Evolutionary conservation across 2,113 vertebrate species (phyloP).

Genomic region (Cygnus atratus): DNA sequence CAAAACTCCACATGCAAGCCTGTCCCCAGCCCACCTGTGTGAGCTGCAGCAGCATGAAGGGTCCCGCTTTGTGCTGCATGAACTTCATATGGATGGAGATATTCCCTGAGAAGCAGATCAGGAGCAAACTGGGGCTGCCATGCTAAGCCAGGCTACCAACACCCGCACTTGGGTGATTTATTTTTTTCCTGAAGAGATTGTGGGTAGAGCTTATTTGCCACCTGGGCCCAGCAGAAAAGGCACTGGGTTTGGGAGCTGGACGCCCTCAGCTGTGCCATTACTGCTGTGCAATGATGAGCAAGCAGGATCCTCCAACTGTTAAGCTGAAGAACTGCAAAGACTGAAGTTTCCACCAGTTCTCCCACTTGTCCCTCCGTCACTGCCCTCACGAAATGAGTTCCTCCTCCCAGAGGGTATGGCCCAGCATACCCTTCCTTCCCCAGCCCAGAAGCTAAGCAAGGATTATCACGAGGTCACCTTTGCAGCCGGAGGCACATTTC

Average conservation of each 20-base stretch:
- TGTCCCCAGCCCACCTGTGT: too few relatives aligned
- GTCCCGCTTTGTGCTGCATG: fast-evolving
- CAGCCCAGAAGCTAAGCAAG: background rate
- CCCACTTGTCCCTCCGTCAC: background rate
- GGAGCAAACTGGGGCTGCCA: background rate
- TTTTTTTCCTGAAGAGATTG: background rate
- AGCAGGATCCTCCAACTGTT: background rate
- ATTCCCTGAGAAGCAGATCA: background rate
- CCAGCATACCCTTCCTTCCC: background rate
- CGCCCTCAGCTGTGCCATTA: fast-evolving
- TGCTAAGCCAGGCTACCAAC: background rate
- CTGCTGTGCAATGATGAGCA: background rate
- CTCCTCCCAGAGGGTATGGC: background rate
- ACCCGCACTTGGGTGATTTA: fast-evolving
- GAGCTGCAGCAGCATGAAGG: background rate
- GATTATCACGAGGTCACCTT: conserved; percentile 22
- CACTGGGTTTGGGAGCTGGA: background rate
- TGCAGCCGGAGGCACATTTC: conserved; percentile 12
- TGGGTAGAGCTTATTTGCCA: background rate
- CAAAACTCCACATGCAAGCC: background rate
- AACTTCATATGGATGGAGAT: background rate
- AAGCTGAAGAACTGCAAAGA: too few relatives aligned
- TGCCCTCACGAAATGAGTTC: fast-evolving
- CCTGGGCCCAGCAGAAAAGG: background rate
- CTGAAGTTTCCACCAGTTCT: background rate